These are phyloP conservation scores for Crotalus horridus DNA, from an alignment of 2,113 vertebrate genomes.

Conservation along the genomic window DNA sequence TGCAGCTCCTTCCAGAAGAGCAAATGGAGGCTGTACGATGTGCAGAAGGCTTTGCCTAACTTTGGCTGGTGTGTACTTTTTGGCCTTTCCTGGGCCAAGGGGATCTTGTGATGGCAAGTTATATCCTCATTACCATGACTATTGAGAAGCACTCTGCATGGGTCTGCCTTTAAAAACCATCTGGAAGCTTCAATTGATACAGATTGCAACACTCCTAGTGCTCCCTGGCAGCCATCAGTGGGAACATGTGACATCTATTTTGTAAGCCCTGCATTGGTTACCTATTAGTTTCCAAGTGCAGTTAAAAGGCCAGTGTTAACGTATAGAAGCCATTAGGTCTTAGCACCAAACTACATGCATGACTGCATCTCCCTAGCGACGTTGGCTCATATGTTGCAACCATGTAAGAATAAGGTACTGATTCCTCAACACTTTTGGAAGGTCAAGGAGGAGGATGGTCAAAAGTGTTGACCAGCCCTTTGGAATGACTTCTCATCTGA, in stretches of 20 bases:
- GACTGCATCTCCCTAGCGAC: background rate
- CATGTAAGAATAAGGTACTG: background rate
- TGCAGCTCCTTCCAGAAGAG: background rate
- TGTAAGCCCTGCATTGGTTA: background rate
- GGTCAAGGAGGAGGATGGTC: background rate
- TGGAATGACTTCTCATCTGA: background rate
- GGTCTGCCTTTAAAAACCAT: background rate
- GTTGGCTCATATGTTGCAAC: background rate
- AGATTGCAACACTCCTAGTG: background rate
- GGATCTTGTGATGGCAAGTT: background rate
- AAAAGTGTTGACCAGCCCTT: background rate
- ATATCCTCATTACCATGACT: background rate
- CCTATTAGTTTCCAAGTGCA: background rate
- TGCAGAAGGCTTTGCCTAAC: background rate
- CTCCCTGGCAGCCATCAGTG: background rate
- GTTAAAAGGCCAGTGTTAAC: background rate
- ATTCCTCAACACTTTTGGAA: background rate
- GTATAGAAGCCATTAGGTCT: background rate
- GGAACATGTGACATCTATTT: background rate
- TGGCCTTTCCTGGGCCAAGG: background rate
- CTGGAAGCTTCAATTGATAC: background rate
- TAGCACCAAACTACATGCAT: background rate
- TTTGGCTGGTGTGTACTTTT: background rate
- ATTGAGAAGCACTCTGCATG: background rate
- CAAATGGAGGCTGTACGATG: background rate